Evolutionary conservation across 1,140 invertebrate genomes (phyloP), one percentile per base, ranked within the genome.

Genomic region (Halyomorpha halys): DNA sequence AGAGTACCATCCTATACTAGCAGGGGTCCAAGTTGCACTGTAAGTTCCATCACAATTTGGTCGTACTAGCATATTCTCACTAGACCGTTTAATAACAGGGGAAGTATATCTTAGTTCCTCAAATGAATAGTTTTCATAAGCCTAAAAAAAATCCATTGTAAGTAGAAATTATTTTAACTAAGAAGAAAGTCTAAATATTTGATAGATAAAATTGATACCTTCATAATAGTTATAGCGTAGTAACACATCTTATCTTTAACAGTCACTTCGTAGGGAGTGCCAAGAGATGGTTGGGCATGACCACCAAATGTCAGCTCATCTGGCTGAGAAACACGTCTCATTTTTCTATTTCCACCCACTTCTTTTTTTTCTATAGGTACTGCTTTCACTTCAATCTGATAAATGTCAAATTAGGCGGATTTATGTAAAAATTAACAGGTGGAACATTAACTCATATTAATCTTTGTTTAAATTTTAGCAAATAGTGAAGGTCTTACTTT

Each of bases 111-210:
- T 83, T 5, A 99, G 76, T 74, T 98, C 96, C 76, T 98, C 95
- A 77, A 98, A 97, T 0, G 94, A 97, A 71, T 94, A 97, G 73
- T 94, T 90, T 70, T 94, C 89, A 76, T 92, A 98, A 0, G 86
- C 81, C 83, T 90, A 73, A 19, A 72, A 73, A 56, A 56, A 56
- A 53, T 9, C 6, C 14, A 49, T 19, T 49, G n/a, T n/a, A 6
- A 11, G 13, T 39, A 11, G 4, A 11, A 39, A 39, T 11, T 6
- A 39, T 39, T 39, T 13, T 39, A 39, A 39, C 1, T 1, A 11
- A 39, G 34, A 13, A 39, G 11, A 6, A 39, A 39, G 11, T 39
- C 6, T 39, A 6, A 39, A 39, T 13, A 39, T 13, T 11, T 39
- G 5, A 39, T 8, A 11, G 11, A 11, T 39, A 39, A 1, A 11